These are phyloP conservation scores for Mylabris phalerata DNA, from an alignment of 1,140 invertebrate genomes.

Conservation along the genomic window DNA sequence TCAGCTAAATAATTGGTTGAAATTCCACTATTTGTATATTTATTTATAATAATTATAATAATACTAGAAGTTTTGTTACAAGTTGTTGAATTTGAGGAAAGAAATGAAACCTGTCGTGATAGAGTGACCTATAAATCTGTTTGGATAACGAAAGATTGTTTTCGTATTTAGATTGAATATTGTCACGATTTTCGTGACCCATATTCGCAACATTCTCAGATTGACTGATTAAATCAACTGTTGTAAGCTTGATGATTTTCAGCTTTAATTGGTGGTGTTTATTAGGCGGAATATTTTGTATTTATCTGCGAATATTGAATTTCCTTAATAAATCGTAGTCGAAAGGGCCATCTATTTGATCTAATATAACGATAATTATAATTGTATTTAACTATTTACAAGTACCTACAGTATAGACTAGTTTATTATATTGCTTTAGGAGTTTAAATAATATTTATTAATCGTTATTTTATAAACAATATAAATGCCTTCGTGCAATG, in stretches of 20 bases:
- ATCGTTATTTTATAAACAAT: neutral
- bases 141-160: conserved; percentile 19
- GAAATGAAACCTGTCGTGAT: conserved; percentile 3
- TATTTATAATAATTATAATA: too few relatives aligned
- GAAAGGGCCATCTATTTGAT: neutral
- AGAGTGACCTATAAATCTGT: conserved; percentile 19
- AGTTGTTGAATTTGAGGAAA: too few relatives aligned
- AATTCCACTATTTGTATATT: too few relatives aligned
- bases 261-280: neutral
- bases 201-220: conserved; percentile 19
- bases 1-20: too few relatives aligned
- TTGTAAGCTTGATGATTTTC: conserved; percentile 12
- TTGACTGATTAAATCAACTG: conserved; percentile 1
- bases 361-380: too few relatives aligned
- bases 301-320: too few relatives aligned
- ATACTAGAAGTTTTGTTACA: too few relatives aligned
- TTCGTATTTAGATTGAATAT: conserved; percentile 26
- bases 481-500: neutral
- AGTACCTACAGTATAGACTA: conserved; percentile 3
- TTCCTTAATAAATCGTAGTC: conserved; percentile 3
- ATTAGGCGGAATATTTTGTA: too few relatives aligned
- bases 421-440: conserved; percentile 1
- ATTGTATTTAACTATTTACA: neutral
- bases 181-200: conserved; percentile 28
- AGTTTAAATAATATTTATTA: conserved; percentile 3